These are phyloP conservation scores for Tenthredo scrophulariae DNA, from an alignment of 2,888 invertebrate genomes.

Conservation along the genomic window DNA sequence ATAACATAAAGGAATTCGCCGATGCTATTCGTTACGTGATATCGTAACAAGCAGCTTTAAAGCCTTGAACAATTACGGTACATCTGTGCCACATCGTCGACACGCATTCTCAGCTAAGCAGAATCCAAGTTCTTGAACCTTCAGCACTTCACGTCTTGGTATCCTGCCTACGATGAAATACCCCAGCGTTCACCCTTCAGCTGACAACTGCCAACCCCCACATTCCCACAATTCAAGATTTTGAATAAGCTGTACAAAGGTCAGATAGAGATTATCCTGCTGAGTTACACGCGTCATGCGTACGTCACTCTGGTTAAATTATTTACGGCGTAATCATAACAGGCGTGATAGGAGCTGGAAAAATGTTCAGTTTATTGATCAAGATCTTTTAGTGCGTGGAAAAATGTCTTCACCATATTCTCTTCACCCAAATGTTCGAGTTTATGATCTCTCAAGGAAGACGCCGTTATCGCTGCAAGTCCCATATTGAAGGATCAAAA, in stretches of 20 bases:
- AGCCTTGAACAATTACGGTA: background rate
- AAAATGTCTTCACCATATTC: background rate
- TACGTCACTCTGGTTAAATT: background rate
- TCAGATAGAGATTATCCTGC: background rate
- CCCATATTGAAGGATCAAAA: background rate
- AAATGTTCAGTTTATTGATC: background rate
- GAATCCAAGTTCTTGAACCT: conserved; percentile 4
- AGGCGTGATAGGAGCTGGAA: background rate
- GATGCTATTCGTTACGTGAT: background rate
- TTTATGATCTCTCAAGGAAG: background rate
- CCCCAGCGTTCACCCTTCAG: background rate
- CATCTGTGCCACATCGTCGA: background rate
- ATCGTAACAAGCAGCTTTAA: background rate
- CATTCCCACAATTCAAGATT: background rate
- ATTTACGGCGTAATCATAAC: background rate
- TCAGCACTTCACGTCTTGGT: background rate
- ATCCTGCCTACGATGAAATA: background rate
- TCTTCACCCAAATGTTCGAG: background rate
- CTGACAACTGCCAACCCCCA: background rate
- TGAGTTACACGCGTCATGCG: background rate
- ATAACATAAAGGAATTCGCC: background rate
- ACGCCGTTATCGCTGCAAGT: background rate
- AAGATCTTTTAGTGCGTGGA: background rate
- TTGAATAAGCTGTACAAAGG: background rate
- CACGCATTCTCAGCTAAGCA: background rate